These are phyloP conservation scores for Patella caerulea DNA, from an alignment of 2,888 invertebrate genomes.

Conservation along the genomic window DNA sequence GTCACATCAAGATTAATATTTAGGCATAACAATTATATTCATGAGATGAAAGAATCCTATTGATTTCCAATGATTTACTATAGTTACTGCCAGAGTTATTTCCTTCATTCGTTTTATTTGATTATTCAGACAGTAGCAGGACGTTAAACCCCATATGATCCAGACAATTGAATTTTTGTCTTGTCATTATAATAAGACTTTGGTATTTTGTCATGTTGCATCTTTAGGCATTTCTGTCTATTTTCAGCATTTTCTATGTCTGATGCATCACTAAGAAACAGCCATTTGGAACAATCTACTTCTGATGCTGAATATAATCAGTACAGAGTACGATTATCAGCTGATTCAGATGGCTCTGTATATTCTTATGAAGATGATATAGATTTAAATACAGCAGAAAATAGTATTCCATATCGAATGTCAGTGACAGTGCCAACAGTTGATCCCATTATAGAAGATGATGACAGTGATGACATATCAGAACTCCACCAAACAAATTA, in stretches of 20 bases:
- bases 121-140: too few relatives aligned
- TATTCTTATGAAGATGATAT: background rate
- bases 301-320: background rate
- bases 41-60: too few relatives aligned
- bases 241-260: conserved; percentile 1
- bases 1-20: too few relatives aligned
- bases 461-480: conserved; percentile 53
- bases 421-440: conserved; percentile 61
- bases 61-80: too few relatives aligned
- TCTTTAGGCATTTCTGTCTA: background rate
- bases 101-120: too few relatives aligned
- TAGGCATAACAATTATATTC: too few relatives aligned
- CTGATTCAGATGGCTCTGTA: background rate
- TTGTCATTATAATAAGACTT: too few relatives aligned
- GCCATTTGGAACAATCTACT: background rate
- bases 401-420: conserved; percentile 47
- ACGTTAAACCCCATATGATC: too few relatives aligned
- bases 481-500: conserved; percentile 49
- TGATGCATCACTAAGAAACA: background rate
- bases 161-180: too few relatives aligned
- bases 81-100: too few relatives aligned
- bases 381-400: conserved; percentile 16
- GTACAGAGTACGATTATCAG: background rate
- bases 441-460: conserved; percentile 38
- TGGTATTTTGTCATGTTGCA: too few relatives aligned